These are phyloP conservation scores for Nannoperca australis DNA, from an alignment of 2,797 vertebrate species.

Conservation along the genomic window DNA sequence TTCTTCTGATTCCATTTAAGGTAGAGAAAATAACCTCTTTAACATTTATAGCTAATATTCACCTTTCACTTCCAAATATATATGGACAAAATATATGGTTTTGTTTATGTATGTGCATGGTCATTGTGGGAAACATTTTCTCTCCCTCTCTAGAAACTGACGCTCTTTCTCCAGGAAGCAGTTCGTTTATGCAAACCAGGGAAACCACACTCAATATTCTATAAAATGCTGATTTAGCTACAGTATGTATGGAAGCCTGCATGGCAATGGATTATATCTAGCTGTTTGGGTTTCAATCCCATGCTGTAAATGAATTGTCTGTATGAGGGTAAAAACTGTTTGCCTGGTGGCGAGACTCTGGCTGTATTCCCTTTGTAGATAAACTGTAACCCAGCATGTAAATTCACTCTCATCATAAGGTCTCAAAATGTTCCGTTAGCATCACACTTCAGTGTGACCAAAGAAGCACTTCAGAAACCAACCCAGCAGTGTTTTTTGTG, in stretches of 20 bases:
- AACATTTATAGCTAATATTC: background rate
- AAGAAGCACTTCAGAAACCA: conserved; percentile 8
- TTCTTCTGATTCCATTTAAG: background rate
- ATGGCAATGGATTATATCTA: conserved; percentile 13
- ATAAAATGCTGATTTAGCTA: conserved; percentile 11
- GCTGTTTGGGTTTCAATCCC: background rate
- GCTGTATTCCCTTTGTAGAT: background rate
- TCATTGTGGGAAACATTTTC: background rate
- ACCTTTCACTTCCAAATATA: background rate
- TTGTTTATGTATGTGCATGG: background rate
- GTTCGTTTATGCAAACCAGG: background rate
- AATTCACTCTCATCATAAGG: background rate
- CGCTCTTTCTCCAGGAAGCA: background rate
- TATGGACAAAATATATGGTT: background rate
- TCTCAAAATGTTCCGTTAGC: background rate
- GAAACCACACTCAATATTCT: background rate
- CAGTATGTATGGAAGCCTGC: background rate
- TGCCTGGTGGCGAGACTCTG: background rate
- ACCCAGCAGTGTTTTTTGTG: background rate
- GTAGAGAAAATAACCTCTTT: no score
- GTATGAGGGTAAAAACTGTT: background rate
- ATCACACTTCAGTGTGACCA: background rate
- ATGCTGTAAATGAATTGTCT: background rate
- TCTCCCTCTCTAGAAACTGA: background rate
- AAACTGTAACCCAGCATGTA: background rate